Base-by-base conservation (phyloP, 2,113 vertebrate species). In the Indicator indicator region DNA sequence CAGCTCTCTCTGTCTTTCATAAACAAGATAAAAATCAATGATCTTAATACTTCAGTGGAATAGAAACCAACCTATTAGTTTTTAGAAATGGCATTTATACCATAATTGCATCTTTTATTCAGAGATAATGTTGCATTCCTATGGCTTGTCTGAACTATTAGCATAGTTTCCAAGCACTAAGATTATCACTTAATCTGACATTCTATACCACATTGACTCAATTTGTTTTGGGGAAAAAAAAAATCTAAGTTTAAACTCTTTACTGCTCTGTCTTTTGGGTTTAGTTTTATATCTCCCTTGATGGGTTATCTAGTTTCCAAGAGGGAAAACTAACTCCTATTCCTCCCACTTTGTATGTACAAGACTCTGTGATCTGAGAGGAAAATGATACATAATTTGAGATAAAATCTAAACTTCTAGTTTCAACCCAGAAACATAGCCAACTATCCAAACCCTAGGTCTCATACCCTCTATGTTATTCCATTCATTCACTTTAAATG, bases 71-170 rank as follows among this genome's bases (percentile, higher is more conserved):
- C 24, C 18, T 64, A 68, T 33, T 65, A 21, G n/a, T 23, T 95
- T 79, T 85, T 44, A 89, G 60, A 91, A 94, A 87, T 32, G n/a
- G 28, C 56, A 70, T 85, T 87, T 92, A 73, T 73, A 79, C 32
- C 16, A 48, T 62, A 92, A 85, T 67, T 89, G 21, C 12, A 52
- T 74, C 42, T 91, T 93, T 90, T 87, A 58, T 86, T 70, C 36
- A n/a, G 21, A 60, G 50, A 80, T 87, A 85, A 87, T 48, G 52
- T 63, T 90, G 59, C 23, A 3, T 89, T 92, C 33, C 60, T 88
- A 62, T 28, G 68, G n/a, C 26, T 89, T 73, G 17, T 52, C 84
- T 75, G 16, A 86, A 65, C 55, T 71, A 59, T 63, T 79, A 82
- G 63, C 42, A 36, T 30, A 54, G 32, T 76, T 92, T 63, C 74